Base-by-base conservation (phyloP, 1,140 invertebrate genomes). In the Drosophila athabasca region DNA sequence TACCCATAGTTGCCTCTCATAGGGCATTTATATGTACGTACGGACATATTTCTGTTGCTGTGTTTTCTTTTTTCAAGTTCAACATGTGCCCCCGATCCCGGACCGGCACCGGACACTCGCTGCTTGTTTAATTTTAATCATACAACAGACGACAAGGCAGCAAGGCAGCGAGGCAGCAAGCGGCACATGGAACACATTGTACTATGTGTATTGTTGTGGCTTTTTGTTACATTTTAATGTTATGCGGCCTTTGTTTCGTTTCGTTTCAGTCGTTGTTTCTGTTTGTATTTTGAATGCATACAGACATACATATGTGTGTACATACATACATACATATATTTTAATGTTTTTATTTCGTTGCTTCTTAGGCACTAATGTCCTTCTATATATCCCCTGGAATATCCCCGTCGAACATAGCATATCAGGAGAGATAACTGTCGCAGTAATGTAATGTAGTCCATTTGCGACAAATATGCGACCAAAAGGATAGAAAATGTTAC, bases 381-480 rank as follows among this genome's bases (percentile, higher is more conserved):
- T 74, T 44, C 66, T 60, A 71, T 39, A 54, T 53, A 31, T n/a
- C n/a, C n/a, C 49, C 41, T 53, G 57, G 24, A 66, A 54, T 57
- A 76, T 43, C 15, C 26, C 26, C 65, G n/a, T 44, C 48, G 50
- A 29, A 19, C 43, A 35, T 22, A n/a, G n/a, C 61, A 71, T 76
- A 84, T 84, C 77, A 80, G 35, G 11, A 73, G 62, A 84, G 81
- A 84, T 85, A 85, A 85, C 82, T 81, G 81, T 81, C 70, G 55
- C 65, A 73, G 74, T 76, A 82, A 84, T 79, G 81, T 84, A 84
- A 84, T 85, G 81, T 85, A 85, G 73, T 85, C 82, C 82, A 85
- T 85, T 85, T 85, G 82, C 78, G 82, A 87, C 81, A 85, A 85
- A 85, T 85, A 81, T 85, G 81, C 82, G 74, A 81, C 58, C 57